phyloP scores from a whole-genome alignment of 1,140 invertebrate genomes.

The Platyscapa corneri region DNA sequence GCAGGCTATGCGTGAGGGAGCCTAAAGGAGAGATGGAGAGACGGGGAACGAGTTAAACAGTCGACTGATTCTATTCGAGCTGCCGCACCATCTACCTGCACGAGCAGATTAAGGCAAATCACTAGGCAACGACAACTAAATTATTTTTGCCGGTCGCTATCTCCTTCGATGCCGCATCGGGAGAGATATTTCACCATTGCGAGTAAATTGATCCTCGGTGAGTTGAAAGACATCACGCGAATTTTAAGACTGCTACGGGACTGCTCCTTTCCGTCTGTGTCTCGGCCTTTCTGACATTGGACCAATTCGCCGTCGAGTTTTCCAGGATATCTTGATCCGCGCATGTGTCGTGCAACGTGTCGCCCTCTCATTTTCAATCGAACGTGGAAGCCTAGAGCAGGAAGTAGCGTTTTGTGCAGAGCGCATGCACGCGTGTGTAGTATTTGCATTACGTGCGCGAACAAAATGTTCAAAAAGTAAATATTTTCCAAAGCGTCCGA shows the following conservation, averaged over 20 bases:
- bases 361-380: neutral
- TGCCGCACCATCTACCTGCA: conserved; percentile 58
- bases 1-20: conserved; percentile 48
- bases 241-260: neutral
- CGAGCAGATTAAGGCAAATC: conserved; percentile 32
- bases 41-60: conserved; percentile 63
- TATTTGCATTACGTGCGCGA: too few species aligned
- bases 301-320: neutral
- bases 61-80: conserved; percentile 48
- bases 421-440: too few species aligned
- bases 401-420: too few species aligned
- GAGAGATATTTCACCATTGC: neutral
- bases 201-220: neutral
- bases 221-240: neutral
- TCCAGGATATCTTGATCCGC: neutral
- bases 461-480: too few species aligned
- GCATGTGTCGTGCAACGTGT: neutral
- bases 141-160: conserved; percentile 31
- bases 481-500: neutral
- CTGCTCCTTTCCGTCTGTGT: neutral
- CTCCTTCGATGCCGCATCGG: neutral
- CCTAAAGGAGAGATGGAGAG: conserved; percentile 6
- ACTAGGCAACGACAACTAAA: conserved; percentile 38
- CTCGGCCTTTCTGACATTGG: neutral
- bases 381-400: neutral